Base-by-base conservation (phyloP, 2,797 vertebrate genomes). In the Microctenopoma steveboyesi region DNA sequence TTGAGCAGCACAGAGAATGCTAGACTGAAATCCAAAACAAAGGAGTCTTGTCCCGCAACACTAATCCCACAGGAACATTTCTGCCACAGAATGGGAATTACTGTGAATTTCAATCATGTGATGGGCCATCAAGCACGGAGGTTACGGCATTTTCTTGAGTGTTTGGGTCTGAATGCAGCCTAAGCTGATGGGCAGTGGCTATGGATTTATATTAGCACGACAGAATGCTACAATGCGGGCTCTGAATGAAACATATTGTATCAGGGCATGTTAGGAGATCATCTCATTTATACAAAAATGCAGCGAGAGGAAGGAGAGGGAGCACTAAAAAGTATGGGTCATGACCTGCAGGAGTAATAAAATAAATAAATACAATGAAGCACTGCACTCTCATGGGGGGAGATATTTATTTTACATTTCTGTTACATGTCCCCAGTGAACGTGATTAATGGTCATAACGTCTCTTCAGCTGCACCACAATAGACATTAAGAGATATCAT, bases 101-200 rank as follows among this genome's bases (percentile, higher is more conserved):
- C 82, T 87, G 80, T 77, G 83, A 80, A 76, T 84, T 89, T 82
- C 75, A 77, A 71, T 85, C 89, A 90, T 91, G 90, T 91, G 89
- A 89, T 66, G 62, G 68, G 65, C 79, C 79, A 78, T 86, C 79
- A 61, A 75, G 82, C 71, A 69, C 13, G 18, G 64, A 68, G 57
- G 70, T 83, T 66, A 78, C 70, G 53, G 71, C 48, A 33, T 58
- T 86, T 84, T 58, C 64, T 48, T 64, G 12, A 74, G 63, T 64
- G 82, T 69, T 75, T 37, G 67, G 69, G 54, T 72, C 72, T 73
- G 46, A 74, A 64, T 64, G 64, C 9, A 58, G 74, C 55, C 55
- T 66, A 48, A 77, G 65, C 48, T 65, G 70, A 82, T 54, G 50
- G 48, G 40, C 50, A 27, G 15, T 58, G 57, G 48, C 39, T 15